Evolutionary conservation across 2,888 invertebrate species (phyloP).

Genomic region (Chydorus sphaericus): DNA sequence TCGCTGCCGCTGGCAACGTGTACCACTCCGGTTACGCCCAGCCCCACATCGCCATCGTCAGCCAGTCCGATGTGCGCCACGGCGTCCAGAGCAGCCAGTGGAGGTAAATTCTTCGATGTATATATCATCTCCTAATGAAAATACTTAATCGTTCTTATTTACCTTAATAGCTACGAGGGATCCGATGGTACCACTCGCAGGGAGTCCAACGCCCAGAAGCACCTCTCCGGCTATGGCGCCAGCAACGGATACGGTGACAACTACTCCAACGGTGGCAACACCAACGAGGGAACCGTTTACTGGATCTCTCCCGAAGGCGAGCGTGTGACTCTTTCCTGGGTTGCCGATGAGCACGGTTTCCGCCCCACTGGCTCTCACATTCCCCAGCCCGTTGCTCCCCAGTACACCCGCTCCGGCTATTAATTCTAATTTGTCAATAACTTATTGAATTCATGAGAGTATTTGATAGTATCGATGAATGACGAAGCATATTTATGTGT

Average conservation of each 20-base stretch:
- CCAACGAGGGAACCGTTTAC: slow-evolving; percentile 37
- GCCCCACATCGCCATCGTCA: not conserved
- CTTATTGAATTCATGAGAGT: no score
- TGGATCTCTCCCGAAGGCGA: slow-evolving; percentile 37
- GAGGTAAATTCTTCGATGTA: not conserved
- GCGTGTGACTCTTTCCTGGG: slow-evolving; percentile 34
- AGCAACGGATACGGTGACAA: no score
- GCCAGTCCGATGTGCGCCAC: slow-evolving; percentile 7
- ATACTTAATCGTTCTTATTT: not conserved
- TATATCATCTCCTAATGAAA: not conserved
- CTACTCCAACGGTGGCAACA: slow-evolving; percentile 15
- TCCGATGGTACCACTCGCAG: slow-evolving; percentile 12
- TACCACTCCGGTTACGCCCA: not conserved
- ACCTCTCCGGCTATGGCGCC: not conserved
- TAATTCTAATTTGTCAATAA: no score
- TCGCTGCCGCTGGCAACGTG: slow-evolving; percentile 2
- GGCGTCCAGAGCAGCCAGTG: slow-evolving; percentile 2
- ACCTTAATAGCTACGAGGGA: slow-evolving; percentile 4
- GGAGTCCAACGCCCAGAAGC: slow-evolving; percentile 5
- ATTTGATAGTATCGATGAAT: no score
- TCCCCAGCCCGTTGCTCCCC: not conserved
- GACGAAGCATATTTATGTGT: no score
- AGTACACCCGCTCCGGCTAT: no score
- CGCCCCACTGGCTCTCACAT: slow-evolving; percentile 36
- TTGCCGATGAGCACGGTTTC: no score